These are phyloP conservation scores for Bombus terrestris DNA, from an alignment of 1,140 invertebrate species.

Conservation along the genomic window DNA sequence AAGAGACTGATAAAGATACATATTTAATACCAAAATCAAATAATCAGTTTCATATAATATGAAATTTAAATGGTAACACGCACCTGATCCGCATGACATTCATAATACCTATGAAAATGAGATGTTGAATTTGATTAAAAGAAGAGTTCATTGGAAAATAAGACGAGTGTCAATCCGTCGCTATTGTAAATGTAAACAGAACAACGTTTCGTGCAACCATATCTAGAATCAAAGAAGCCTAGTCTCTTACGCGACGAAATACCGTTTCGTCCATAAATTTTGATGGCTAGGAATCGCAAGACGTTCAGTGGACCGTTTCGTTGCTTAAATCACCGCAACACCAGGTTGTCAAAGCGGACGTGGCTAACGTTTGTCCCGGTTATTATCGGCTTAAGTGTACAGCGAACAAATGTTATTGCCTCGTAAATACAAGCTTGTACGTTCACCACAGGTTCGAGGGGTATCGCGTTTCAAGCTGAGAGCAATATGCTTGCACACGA, in stretches of 20 bases:
- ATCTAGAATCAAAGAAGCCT: too few relatives aligned
- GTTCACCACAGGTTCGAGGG: neutral
- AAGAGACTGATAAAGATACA: too few relatives aligned
- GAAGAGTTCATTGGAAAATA: too few relatives aligned
- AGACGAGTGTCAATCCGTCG: too few relatives aligned
- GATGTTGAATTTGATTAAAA: too few relatives aligned
- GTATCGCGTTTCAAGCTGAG: conserved; percentile 59
- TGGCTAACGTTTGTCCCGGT: conserved; percentile 56
- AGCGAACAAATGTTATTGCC: conserved; percentile 63
- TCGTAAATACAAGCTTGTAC: conserved; percentile 62
- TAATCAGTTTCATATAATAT: too few relatives aligned
- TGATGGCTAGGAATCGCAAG: conserved; percentile 1
- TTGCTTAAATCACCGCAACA: conserved; percentile 54
- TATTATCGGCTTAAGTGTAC: conserved; percentile 67
- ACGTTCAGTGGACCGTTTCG: conserved; percentile 32
- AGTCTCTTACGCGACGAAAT: conserved; percentile 13
- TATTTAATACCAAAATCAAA: too few relatives aligned
- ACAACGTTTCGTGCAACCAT: too few relatives aligned
- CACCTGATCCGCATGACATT: too few relatives aligned
- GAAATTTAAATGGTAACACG: too few relatives aligned
- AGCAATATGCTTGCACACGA: conserved; percentile 49
- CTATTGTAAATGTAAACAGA: too few relatives aligned
- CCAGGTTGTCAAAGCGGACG: conserved; percentile 32
- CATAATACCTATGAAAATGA: too few relatives aligned
- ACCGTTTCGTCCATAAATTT: conserved; percentile 44